Evolutionary conservation across 2,888 invertebrate species (phyloP).

Genomic region (Lithophane ornitopus): DNA sequence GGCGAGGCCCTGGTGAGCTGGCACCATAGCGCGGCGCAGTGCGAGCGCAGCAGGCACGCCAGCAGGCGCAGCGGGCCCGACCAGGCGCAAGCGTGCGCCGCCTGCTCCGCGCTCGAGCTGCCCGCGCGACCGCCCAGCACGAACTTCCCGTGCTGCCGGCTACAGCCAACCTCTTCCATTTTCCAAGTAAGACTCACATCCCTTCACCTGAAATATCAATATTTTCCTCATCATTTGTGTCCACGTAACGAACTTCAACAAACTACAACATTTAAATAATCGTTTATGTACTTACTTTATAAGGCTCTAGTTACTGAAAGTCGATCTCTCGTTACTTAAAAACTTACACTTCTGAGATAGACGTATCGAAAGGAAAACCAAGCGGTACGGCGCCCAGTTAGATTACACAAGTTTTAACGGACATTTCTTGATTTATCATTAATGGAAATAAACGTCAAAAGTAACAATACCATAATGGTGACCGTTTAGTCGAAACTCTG

Average conservation of each 20-base stretch:
- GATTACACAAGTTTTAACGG: constrained; percentile 35
- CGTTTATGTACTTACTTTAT: constrained; percentile 45
- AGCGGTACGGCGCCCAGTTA: constrained; percentile 51
- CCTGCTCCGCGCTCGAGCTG: constrained; percentile 70
- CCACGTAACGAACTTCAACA: constrained; percentile 35
- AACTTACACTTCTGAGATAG: constrained; percentile 23
- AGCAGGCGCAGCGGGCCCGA: constrained; percentile 72
- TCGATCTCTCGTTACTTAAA: constrained; percentile 10
- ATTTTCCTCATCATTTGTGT: constrained; percentile 29
- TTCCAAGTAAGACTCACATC: constrained; percentile 76
- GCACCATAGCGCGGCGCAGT: constrained; percentile 57
- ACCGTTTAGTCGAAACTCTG: constrained; percentile 16
- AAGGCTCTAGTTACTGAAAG: constrained; percentile 19
- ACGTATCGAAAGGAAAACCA: constrained; percentile 53
- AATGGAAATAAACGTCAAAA: constrained; percentile 5
- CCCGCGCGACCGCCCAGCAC: constrained; percentile 48
- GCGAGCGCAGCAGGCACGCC: constrained; percentile 68
- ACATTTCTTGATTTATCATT: constrained; percentile 23
- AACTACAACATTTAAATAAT: neutral
- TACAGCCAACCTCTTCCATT: constrained; percentile 60
- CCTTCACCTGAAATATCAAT: constrained; percentile 81
- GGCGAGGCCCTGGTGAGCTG: constrained; percentile 52
- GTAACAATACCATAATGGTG: constrained; percentile 22
- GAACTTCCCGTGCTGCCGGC: constrained; percentile 60
- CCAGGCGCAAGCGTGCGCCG: constrained; percentile 73